Evolutionary conservation across 2,888 invertebrate genomes (phyloP).

Genomic region (Dasypogon diadema): DNA sequence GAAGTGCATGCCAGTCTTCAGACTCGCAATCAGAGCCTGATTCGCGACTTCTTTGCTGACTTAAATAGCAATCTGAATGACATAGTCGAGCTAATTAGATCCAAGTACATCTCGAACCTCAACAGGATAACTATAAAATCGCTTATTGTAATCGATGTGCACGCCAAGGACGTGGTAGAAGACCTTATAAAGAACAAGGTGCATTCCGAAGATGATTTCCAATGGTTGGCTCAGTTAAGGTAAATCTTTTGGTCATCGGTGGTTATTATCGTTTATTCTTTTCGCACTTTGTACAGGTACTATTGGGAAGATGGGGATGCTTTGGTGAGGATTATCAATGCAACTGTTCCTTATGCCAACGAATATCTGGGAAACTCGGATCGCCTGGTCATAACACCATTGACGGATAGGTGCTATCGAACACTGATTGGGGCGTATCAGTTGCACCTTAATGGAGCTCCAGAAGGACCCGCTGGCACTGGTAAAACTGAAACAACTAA

Average conservation of each 20-base stretch:
- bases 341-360: constrained; percentile 77
- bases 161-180: constrained; percentile 77
- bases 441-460: constrained; percentile 77
- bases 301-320: constrained; percentile 74
- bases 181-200: constrained; percentile 71
- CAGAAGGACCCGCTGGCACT: constrained; percentile 84
- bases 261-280: neutral
- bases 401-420: constrained; percentile 77
- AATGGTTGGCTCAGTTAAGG: constrained; percentile 77
- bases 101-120: constrained; percentile 71
- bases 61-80: constrained; percentile 70
- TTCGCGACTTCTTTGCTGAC: constrained; percentile 69
- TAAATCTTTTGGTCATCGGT: too few relatives aligned
- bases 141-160: constrained; percentile 79
- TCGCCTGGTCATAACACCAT: constrained; percentile 73
- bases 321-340: constrained; percentile 75
- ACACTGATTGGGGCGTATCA: constrained; percentile 80
- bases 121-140: constrained; percentile 77
- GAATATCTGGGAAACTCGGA: constrained; percentile 80
- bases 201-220: constrained; percentile 74
- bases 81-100: constrained; percentile 73
- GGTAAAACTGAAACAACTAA: constrained; percentile 94
- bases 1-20: constrained; percentile 72
- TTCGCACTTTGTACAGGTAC: constrained; percentile 68
- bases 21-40: constrained; percentile 66